phyloP scores from a whole-genome alignment of 2,888 invertebrate species.

The Phasia obesa region DNA sequence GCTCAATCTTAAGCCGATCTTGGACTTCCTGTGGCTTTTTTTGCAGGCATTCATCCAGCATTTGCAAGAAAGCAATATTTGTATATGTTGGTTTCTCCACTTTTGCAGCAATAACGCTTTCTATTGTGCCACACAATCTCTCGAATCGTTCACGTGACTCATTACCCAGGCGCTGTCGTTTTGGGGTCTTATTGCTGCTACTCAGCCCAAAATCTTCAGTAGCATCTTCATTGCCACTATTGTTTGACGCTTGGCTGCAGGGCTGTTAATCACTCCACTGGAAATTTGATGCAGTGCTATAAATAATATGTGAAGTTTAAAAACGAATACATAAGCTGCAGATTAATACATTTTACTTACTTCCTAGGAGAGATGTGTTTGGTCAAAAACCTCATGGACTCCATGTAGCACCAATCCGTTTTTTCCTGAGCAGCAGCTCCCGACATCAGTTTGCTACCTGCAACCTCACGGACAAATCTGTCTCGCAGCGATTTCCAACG shows the following conservation, averaged over 20 bases:
- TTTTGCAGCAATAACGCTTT: slow-evolving; percentile 10
- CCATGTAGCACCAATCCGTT: slow-evolving; percentile 21
- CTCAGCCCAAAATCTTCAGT: too few relatives aligned
- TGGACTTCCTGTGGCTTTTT: too few relatives aligned
- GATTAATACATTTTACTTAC: too few relatives aligned
- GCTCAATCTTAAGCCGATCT: too few relatives aligned
- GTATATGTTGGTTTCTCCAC: not conserved
- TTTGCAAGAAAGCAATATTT: slow-evolving; percentile 9
- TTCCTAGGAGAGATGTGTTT: too few relatives aligned
- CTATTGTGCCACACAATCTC: too few relatives aligned
- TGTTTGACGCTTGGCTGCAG: not conserved
- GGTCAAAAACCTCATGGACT: too few relatives aligned
- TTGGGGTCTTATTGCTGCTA: too few relatives aligned
- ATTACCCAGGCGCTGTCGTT: too few relatives aligned
- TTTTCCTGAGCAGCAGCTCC: slow-evolving; percentile 22
- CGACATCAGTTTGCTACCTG: slow-evolving; percentile 3
- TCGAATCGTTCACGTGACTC: too few relatives aligned
- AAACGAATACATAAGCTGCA: too few relatives aligned
- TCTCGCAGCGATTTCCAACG: slow-evolving; percentile 50
- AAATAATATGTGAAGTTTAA: not conserved
- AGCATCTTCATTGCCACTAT: not conserved
- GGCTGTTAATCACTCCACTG: slow-evolving; percentile 1
- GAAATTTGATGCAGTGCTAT: not conserved
- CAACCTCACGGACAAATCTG: slow-evolving; percentile 36
- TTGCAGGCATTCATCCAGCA: too few relatives aligned